Evolutionary conservation across 2,113 vertebrate genomes (phyloP), one percentile per base, ranked within the genome.

Genomic region (Falcunculus frontatus): DNA sequence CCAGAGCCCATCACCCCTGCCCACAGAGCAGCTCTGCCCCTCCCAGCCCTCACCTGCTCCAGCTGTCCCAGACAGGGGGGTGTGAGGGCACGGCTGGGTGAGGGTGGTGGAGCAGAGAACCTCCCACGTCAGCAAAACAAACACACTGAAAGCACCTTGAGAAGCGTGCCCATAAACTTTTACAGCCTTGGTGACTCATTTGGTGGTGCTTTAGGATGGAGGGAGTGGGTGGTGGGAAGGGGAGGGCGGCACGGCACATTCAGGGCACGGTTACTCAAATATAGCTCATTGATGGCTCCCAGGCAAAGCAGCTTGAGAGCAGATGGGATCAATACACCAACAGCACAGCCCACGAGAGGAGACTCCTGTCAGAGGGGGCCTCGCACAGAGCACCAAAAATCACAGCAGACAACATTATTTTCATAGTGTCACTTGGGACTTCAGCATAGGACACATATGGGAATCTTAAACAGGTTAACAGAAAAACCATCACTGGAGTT

Each of bases 271-370:
- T 57, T 18, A 77, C 64, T 50, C 65, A 56, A 53, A 46, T 6
- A 11, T 0, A 77, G 39, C 37, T 49, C 11, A 17, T 7, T 25
- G 84, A 39, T 27, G 47, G 64, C 89, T 80, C 42, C 46, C 53
- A 76, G 32, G 7, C 22, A 81, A 6, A 57, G 76, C 46, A 22
- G 44, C 10, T 1, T 30, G 81, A 59, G 59, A 94, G 73, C 56
- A 67, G 9, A 23, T 0, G 2, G 69, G 68, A 62, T 50, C 30
- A 5, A 81, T 8, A 17, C 0, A 0, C 16, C 50, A 65, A n/a
- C 44, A 70, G 77, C 60, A 72, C 23, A 47, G 73, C 64, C 49
- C 73, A 57, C 1, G 0, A 47, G 68, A 80, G 41, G 37, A 29
- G 69, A 49, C 39, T 49, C 70, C 67, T 39, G 29, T 8, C 57